phyloP scores from a whole-genome alignment of 2,113 vertebrate genomes.

The Cyprinus carpio region DNA sequence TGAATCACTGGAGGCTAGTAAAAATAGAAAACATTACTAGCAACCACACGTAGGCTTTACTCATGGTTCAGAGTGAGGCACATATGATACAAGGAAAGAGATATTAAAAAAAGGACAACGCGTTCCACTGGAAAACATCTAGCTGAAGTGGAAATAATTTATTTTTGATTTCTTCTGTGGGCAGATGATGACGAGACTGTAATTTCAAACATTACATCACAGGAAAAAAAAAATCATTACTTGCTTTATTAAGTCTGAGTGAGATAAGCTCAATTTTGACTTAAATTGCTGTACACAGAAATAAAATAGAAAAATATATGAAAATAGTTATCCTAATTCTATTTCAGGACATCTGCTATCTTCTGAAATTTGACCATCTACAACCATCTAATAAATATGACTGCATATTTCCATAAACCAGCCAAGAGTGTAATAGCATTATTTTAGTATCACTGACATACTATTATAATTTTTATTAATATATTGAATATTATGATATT shows the following conservation, averaged over 20 bases:
- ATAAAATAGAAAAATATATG: not conserved
- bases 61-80: not conserved
- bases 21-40: conserved; percentile 21
- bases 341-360: not conserved
- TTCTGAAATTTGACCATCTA: not conserved
- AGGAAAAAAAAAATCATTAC: not conserved
- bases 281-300: not conserved
- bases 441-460: no score
- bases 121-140: not conserved
- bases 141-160: not conserved
- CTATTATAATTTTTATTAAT: no score
- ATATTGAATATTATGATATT: no score
- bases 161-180: not conserved
- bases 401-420: not conserved
- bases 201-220: not conserved
- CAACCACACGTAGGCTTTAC: conserved; percentile 15
- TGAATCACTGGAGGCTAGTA: conserved; percentile 23
- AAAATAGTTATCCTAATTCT: not conserved
- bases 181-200: not conserved
- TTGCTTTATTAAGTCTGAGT: not conserved
- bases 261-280: not conserved
- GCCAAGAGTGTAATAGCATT: no score
- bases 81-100: no score
- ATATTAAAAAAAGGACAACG: not conserved
- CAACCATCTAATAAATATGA: not conserved